Percentiles rank a stretch among this genome's conserved stretches.
phyloP scores from a whole-genome alignment of 2,888 invertebrate species.

The Pomacea canaliculata region DNA sequence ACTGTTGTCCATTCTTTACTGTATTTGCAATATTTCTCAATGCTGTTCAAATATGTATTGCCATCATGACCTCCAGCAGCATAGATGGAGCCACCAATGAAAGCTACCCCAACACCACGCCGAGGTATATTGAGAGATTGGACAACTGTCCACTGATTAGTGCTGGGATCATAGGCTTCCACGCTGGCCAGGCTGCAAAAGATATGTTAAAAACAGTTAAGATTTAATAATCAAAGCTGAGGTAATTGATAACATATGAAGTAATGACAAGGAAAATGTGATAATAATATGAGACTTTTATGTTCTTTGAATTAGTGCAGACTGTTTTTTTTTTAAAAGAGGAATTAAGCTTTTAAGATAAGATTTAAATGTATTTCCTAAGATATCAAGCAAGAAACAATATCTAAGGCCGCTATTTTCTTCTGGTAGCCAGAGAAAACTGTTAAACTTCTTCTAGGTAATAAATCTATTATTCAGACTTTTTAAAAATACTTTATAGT shows the following conservation, averaged over 20 bases:
- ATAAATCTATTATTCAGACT: no score
- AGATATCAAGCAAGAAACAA: no score
- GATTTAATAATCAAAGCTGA: neutral
- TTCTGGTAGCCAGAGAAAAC: no score
- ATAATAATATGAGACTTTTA: no score
- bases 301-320: no score
- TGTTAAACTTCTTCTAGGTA: no score
- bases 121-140: constrained; percentile 25
- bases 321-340: no score
- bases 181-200: constrained; percentile 31
- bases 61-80: constrained; percentile 38
- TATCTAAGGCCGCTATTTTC: no score
- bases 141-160: constrained; percentile 31
- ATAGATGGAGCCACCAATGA: constrained; percentile 30
- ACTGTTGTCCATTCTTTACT: constrained; percentile 27
- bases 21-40: constrained; percentile 29
- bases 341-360: no score
- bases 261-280: neutral
- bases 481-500: no score
- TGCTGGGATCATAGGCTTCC: constrained; percentile 27
- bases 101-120: constrained; percentile 30
- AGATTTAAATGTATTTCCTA: no score
- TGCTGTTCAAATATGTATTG: constrained; percentile 26
- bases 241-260: neutral
- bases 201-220: neutral